phyloP scores from a whole-genome alignment of 1,140 invertebrate genomes.

The Drosophila littoralis region DNA sequence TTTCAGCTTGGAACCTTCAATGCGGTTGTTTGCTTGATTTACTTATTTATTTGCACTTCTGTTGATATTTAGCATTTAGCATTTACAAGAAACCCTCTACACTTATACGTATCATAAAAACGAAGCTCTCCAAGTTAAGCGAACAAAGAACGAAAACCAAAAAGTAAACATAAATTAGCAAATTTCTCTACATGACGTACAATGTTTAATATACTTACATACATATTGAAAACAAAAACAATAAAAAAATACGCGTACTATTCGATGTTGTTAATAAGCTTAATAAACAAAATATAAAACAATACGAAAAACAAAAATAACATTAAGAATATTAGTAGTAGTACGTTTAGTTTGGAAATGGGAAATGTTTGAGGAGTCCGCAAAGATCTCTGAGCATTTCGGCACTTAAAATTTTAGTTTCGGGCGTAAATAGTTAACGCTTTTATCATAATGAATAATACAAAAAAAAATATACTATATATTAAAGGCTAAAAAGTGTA shows the following conservation, averaged over 20 bases:
- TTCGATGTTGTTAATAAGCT: conserved; percentile 82
- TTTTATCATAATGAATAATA: conserved; percentile 66
- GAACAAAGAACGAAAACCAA: conserved; percentile 60
- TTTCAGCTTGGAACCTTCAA: conserved; percentile 29
- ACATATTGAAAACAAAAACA: conserved; percentile 53
- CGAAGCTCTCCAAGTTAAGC: conserved; percentile 79
- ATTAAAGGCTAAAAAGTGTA: conserved; percentile 78
- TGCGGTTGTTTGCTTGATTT: conserved; percentile 5
- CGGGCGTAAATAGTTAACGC: conserved; percentile 74
- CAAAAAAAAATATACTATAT: conserved; percentile 42
- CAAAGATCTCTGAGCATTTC: conserved; percentile 19
- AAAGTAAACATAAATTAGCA: conserved; percentile 75
- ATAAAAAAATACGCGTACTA: conserved; percentile 68
- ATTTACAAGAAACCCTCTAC: conserved; percentile 59
- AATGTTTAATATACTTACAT: conserved; percentile 67
- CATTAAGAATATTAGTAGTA: conserved; percentile 61
- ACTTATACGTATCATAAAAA: conserved; percentile 82
- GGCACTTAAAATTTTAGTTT: conserved; percentile 66
- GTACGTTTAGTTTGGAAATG: conserved; percentile 62
- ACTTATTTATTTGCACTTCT: conserved; percentile 10
- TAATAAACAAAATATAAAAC: conserved; percentile 42
- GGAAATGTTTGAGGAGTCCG: conserved; percentile 18
- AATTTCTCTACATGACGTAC: conserved; percentile 78
- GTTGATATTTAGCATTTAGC: conserved; percentile 28
- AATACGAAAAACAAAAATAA: conserved; percentile 2